Evolutionary conservation across 2,888 invertebrate genomes (phyloP).

Genomic region (Zonitis immaculata): DNA sequence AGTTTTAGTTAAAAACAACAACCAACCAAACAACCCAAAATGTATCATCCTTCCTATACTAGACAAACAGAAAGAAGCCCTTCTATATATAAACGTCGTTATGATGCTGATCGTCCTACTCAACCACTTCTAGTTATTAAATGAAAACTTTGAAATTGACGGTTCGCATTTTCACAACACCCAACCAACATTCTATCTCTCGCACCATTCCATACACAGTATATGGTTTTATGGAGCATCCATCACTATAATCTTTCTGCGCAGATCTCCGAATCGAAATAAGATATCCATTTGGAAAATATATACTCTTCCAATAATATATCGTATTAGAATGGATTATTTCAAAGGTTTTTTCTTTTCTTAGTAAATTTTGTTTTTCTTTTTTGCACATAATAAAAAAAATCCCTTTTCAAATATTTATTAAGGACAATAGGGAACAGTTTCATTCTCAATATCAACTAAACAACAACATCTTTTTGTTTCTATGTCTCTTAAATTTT

Average conservation of each 20-base stretch:
- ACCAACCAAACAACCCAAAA: not conserved
- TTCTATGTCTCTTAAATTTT: no score
- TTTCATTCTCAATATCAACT: not conserved
- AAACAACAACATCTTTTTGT: no score
- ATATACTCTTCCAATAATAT: not conserved
- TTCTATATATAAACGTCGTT: not conserved
- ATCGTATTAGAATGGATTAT: not conserved
- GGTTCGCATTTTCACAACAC: conserved; percentile 1
- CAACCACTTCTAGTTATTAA: conserved; percentile 5
- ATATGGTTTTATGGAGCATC: not conserved
- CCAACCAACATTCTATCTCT: not conserved
- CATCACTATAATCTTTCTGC: not conserved
- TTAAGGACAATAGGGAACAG: not conserved
- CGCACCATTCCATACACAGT: not conserved
- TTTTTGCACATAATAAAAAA: not conserved
- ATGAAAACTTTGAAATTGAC: conserved; percentile 4
- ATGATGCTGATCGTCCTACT: not conserved
- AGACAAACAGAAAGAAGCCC: conserved; percentile 10
- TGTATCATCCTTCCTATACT: conserved; percentile 6
- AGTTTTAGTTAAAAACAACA: not conserved
- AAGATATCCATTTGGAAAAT: not conserved
- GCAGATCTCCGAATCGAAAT: not conserved
- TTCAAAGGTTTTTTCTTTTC: not conserved
- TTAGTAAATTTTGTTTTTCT: not conserved
- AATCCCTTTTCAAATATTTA: not conserved